phyloP scores from a whole-genome alignment of 2,113 vertebrate genomes.

The Ceyx cyanopectus region DNA sequence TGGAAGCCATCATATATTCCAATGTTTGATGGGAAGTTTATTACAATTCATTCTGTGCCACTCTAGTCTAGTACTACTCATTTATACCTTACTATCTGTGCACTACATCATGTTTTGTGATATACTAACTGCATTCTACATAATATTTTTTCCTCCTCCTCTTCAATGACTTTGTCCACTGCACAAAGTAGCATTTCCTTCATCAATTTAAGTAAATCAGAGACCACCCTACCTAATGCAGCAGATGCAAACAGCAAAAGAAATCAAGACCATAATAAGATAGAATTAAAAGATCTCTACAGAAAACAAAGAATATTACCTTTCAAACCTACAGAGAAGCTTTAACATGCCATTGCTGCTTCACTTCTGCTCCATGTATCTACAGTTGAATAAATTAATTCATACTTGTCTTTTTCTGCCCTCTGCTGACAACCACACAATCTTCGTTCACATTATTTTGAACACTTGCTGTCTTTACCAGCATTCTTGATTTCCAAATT shows the following conservation, averaged over 20 bases:
- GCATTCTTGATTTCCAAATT: neutral
- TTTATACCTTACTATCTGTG: neutral
- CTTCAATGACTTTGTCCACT: neutral
- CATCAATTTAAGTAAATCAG: neutral
- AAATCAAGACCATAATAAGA: neutral
- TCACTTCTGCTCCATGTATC: neutral
- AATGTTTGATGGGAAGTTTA: neutral
- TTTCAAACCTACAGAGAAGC: neutral
- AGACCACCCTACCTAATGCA: neutral
- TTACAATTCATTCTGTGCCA: neutral
- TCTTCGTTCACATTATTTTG: neutral
- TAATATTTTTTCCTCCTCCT: neutral
- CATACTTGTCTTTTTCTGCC: conserved; percentile 20
- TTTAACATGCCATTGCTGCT: neutral
- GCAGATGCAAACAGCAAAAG: neutral
- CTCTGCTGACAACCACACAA: conserved; percentile 32
- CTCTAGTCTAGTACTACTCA: neutral
- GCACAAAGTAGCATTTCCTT: neutral
- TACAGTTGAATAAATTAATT: neutral
- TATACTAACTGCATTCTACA: neutral
- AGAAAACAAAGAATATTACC: neutral
- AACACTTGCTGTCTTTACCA: neutral
- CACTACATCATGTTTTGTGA: neutral
- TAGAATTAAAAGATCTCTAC: neutral
- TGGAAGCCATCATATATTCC: neutral